Base-by-base conservation (phyloP, 2,797 vertebrate species). In the Labeo calbasu region DNA sequence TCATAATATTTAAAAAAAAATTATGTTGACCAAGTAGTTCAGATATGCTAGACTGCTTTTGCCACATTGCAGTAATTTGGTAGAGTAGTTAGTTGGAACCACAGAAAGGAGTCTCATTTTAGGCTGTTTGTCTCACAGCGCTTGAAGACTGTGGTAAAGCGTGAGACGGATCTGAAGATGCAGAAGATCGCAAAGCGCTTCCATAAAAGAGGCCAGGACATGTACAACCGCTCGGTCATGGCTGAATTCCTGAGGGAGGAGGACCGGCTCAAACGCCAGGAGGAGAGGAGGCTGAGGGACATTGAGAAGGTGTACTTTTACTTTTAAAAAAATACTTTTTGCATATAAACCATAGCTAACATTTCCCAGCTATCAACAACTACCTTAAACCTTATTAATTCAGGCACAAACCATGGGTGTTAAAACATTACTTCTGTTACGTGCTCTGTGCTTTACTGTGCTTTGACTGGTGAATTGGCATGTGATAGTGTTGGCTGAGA, bases 281-380 rank as follows among this genome's bases (percentile, higher is more conserved):
- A 95, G 65, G 91, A 96, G 50, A 92, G 91, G 84, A 94, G 90
- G 88, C 53, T 84, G 12, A 93, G 92, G 88, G 91, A 94, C 50
- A 90, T 46, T 15, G 92, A 95, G 85, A 96, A 96, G 93, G 95
- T 97, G 92, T 68, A 40, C n/a, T n/a, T n/a, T n/a, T n/a, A n/a
- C n/a, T n/a, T n/a, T n/a, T n/a, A n/a, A n/a, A n/a, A n/a, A n/a
- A n/a, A n/a, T n/a, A 25, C 12, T 53, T 14, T 61, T 23, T 25
- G 46, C 14, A 61, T 36, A n/a, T 59, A 32, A 43, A 77, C 36
- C 14, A 61, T 59, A 43, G 17, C 51, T 55, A 3, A 13, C 25
- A 32, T 15, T 77, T n/a, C 12, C 21, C 21, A 57, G 17, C 1
- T 21, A 15, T 76, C 13, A 21, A 21, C 21, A 51, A 32, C 36